These are phyloP conservation scores for Cryptoprocta ferox DNA, from an alignment of 2,797 vertebrate genomes.

Conservation along the genomic window DNA sequence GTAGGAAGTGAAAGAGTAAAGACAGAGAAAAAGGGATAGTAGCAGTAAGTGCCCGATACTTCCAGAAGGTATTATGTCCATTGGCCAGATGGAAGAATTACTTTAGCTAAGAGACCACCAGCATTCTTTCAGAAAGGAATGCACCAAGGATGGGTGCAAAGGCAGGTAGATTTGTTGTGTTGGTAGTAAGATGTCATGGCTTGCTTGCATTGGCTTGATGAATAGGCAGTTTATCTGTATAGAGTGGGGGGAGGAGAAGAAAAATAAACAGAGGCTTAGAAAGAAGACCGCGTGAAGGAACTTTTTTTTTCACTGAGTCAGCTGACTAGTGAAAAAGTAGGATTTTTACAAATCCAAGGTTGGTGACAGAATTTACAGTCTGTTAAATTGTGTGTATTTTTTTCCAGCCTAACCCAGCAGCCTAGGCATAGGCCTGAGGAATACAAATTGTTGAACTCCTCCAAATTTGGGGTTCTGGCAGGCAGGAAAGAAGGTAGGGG, in stretches of 20 bases:
- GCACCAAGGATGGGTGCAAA: background rate
- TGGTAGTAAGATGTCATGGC: background rate
- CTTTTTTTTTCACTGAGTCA: background rate
- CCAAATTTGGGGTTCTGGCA: background rate
- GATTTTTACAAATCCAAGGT: background rate
- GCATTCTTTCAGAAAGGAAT: slow-evolving; percentile 18
- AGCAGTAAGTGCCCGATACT: background rate
- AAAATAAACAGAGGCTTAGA: background rate
- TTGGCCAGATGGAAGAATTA: background rate
- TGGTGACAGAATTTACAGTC: background rate
- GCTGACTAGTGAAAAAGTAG: background rate
- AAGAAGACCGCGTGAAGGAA: background rate
- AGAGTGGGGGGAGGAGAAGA: background rate
- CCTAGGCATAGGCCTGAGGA: background rate
- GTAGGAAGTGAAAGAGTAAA: background rate
- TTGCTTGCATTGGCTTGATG: background rate
- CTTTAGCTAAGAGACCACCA: background rate
- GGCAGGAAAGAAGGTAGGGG: background rate
- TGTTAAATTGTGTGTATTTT: background rate
- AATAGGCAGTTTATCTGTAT: background rate
- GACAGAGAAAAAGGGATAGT: background rate
- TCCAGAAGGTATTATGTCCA: background rate
- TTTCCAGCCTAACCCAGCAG: background rate
- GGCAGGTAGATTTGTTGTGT: background rate
- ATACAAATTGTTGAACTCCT: background rate